Evolutionary conservation across 2,113 vertebrate genomes (phyloP).

Genomic region (Antechinus flavipes): DNA sequence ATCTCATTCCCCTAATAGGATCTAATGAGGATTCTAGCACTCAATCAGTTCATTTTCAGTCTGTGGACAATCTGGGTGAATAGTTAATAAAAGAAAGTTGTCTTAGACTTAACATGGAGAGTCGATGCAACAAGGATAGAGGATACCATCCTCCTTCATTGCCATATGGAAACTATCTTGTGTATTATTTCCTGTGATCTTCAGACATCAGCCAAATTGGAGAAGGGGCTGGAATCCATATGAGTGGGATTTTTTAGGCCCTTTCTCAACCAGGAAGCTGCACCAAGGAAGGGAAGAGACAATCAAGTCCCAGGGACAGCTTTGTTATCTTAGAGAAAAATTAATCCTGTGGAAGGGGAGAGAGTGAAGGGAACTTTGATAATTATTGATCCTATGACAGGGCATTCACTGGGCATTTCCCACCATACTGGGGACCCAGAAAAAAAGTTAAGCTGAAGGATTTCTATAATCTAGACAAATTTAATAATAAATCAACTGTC

Average conservation of each 20-base stretch:
- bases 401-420: not conserved
- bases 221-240: not conserved
- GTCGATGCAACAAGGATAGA: not conserved
- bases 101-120: not conserved
- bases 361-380: not conserved
- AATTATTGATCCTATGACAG: not conserved
- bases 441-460: not conserved
- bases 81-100: not conserved
- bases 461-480: not conserved
- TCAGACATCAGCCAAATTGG: not conserved
- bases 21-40: not conserved
- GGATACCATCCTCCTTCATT: not conserved
- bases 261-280: not conserved
- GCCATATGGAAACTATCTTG: not conserved
- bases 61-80: not conserved
- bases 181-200: not conserved
- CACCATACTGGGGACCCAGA: not conserved
- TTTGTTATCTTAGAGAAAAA: not conserved
- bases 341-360: not conserved
- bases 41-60: not conserved
- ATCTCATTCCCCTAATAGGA: not conserved
- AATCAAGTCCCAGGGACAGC: not conserved
- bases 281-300: not conserved
- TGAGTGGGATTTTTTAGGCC: not conserved
- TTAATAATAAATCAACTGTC: not conserved